Base-by-base conservation (phyloP, 2,888 invertebrate species). In the Lymantria monacha region DNA sequence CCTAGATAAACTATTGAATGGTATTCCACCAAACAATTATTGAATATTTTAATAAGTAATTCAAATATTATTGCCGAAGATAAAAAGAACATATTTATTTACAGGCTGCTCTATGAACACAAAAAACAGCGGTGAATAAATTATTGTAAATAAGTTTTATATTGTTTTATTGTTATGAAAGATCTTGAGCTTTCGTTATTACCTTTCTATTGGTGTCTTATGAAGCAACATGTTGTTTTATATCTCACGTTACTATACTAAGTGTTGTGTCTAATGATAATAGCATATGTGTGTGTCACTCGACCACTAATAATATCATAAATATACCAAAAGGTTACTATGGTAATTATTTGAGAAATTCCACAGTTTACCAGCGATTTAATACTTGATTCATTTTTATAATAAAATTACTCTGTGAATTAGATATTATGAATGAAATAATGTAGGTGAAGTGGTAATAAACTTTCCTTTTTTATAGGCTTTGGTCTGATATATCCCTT, bases 111-210 rank as follows among this genome's bases (percentile, higher is more conserved):
- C 22, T 22, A 22, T 22, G 22, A 22, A 22, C 22, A 22, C 22
- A 14, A 44, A n/a, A n/a, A 48, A 52, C 42, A 30, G 36, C 42
- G 14, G 57, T 50, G 66, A 85, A 88, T 88, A 87, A 88, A 87
- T 88, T 87, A 87, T 82, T 83, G 80, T 81, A 83, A 80, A 83
- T 87, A 80, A 76, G 74, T 74, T 82, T 85, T 87, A 87, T 88
- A 86, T 87, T 88, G 85, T 89, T 87, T 88, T 89, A 87, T 87
- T 82, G 79, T 76, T 83, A 79, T 69, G 80, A 84, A 85, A 82
- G 82, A 74, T 76, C 74, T 78, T 76, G 80, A 82, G 83, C 74
- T 79, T 82, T 70, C 58, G 71, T 75, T 79, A 79, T 80, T 77
- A 78, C 72, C 72, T 72, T 74, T 75, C 71, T 71, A 66, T 66